These are phyloP conservation scores for Chironomus tepperi DNA, from an alignment of 1,140 invertebrate genomes.

Conservation along the genomic window DNA sequence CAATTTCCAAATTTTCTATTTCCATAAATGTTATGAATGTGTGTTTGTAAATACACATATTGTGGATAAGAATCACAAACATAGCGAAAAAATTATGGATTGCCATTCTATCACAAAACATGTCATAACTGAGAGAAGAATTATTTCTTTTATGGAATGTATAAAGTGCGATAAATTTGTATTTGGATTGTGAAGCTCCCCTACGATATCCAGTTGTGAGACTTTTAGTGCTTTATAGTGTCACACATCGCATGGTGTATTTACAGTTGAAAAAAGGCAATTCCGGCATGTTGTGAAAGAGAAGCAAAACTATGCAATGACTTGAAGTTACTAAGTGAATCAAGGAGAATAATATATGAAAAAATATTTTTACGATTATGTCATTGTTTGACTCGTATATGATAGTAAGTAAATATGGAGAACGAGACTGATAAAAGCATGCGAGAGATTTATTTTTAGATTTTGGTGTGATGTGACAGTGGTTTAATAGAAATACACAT, in stretches of 20 bases:
- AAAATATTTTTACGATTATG: too few relatives aligned
- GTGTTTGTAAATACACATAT: too few relatives aligned
- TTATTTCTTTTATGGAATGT: neutral
- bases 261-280: neutral
- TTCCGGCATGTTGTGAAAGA: neutral
- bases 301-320: too few relatives aligned
- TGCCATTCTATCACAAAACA: neutral
- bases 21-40: too few relatives aligned
- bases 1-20: neutral
- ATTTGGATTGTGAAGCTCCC: neutral
- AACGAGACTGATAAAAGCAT: too few relatives aligned
- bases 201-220: neutral
- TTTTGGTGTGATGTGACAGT: too few relatives aligned
- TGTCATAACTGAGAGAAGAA: neutral
- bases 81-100: neutral
- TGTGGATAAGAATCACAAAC: neutral
- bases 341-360: too few relatives aligned
- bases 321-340: too few relatives aligned
- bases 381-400: too few relatives aligned
- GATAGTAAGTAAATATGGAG: too few relatives aligned
- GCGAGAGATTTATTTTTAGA: too few relatives aligned
- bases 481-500: too few relatives aligned
- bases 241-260: neutral
- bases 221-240: conserved; percentile 8
- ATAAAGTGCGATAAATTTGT: neutral